A percentile compares a stretch with the other conserved stretches of the same genome.
phyloP scores from a whole-genome alignment of 1,140 invertebrate species.

The Elymnias hypermnestra region DNA sequence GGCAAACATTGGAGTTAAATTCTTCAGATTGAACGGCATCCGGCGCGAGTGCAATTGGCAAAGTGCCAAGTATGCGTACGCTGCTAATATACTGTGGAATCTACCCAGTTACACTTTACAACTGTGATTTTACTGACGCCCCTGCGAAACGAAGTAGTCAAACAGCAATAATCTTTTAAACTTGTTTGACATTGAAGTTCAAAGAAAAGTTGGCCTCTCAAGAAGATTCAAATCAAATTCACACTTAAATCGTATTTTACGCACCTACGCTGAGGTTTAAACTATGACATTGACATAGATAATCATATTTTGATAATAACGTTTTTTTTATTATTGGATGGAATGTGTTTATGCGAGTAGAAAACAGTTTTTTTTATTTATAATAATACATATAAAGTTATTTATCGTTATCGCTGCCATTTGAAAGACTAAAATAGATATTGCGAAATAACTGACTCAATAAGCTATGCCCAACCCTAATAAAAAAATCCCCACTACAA shows the following conservation, averaged over 20 bases:
- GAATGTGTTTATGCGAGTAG: no score
- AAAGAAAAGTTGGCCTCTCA: slow-evolving; percentile 27
- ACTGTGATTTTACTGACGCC: slow-evolving; percentile 26
- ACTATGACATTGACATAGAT: slow-evolving; percentile 21
- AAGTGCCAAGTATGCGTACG: slow-evolving; percentile 47
- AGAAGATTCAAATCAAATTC: slow-evolving; percentile 14
- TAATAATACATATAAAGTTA: no score
- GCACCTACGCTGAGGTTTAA: slow-evolving; percentile 6
- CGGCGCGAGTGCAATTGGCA: slow-evolving; percentile 58
- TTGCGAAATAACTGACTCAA: no score
- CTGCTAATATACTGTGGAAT: slow-evolving; percentile 54
- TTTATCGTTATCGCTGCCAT: no score
- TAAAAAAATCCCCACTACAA: no score
- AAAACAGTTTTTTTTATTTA: no score
- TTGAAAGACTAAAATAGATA: no score
- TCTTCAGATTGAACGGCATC: slow-evolving; percentile 43
- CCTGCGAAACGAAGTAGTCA: slow-evolving; percentile 20
- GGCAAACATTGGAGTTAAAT: slow-evolving; percentile 30
- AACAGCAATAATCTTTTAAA: slow-evolving; percentile 27
- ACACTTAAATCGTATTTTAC: slow-evolving; percentile 11
- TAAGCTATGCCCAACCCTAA: no score
- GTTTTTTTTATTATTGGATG: background rate
- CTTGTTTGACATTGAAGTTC: slow-evolving; percentile 30
- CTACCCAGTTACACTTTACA: slow-evolving; percentile 42
- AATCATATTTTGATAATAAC: background rate